Percentiles rank a stretch among this genome's conserved stretches.
phyloP scores from a whole-genome alignment of 2,113 vertebrate genomes.

The Anolis sagrei region DNA sequence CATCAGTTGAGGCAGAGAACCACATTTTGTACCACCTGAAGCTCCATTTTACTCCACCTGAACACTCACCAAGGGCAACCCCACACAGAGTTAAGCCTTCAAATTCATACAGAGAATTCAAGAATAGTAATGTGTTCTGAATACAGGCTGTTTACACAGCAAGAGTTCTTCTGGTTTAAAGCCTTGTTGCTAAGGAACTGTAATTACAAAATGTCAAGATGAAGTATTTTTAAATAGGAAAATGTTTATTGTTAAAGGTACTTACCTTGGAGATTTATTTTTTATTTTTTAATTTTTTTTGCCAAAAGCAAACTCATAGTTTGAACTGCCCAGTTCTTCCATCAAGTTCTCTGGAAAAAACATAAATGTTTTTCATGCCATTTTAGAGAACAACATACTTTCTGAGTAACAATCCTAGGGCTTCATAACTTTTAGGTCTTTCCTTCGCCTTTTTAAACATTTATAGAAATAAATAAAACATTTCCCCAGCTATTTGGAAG shows the following conservation, averaged over 20 bases:
- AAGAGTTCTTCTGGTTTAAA: conserved; percentile 16
- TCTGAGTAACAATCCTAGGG: neutral
- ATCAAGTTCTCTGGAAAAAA: neutral
- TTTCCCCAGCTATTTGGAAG: neutral
- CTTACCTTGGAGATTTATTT: conserved; percentile 1
- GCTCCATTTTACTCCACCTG: neutral
- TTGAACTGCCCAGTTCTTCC: conserved; percentile 1
- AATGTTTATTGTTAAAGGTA: conserved; percentile 34
- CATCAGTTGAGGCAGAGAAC: no score
- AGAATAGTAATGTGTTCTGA: conserved; percentile 34
- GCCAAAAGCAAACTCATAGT: conserved; percentile 14
- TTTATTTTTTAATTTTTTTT: neutral
- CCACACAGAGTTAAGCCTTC: conserved; percentile 22
- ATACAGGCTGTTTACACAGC: neutral
- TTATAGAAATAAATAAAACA: conserved; percentile 21
- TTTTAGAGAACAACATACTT: neutral
- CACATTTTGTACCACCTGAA: neutral
- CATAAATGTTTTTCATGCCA: neutral
- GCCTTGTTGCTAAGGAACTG: neutral
- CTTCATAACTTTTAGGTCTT: neutral
- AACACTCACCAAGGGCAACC: neutral
- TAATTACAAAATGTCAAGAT: conserved; percentile 26
- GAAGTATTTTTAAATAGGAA: conserved; percentile 10
- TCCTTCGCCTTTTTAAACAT: neutral
- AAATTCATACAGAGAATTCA: conserved; percentile 30